A percentile compares a stretch with the other conserved stretches of the same genome.
These are phyloP conservation scores for Pogonocichla stellata DNA, from an alignment of 2,113 vertebrate species.

Conservation along the genomic window DNA sequence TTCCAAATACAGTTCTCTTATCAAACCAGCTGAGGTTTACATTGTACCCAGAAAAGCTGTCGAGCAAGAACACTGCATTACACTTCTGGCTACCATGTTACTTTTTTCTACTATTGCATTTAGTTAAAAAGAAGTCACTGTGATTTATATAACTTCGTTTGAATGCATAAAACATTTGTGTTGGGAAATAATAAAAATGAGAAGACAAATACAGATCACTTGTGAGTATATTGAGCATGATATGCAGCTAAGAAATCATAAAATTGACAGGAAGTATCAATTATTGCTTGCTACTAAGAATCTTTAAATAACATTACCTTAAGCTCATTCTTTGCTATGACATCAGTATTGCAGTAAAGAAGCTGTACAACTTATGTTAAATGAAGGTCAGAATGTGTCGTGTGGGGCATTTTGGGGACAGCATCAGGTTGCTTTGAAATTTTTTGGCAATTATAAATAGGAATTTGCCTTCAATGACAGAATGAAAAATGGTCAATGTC, in stretches of 20 bases:
- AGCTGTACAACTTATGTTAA: neutral
- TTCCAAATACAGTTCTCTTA: slow-evolving; percentile 18
- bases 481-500: neutral
- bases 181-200: neutral
- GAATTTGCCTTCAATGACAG: neutral
- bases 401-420: neutral
- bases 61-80: neutral
- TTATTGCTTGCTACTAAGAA: neutral
- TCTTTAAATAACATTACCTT: neutral
- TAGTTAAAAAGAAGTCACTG: neutral
- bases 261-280: neutral
- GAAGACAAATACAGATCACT: neutral
- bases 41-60: slow-evolving; percentile 5
- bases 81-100: neutral
- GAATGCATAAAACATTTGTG: neutral
- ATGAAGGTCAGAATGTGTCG: neutral
- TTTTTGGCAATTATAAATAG: neutral
- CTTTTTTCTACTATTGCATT: neutral
- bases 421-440: neutral
- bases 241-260: neutral
- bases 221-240: neutral
- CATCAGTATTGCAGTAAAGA: neutral
- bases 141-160: neutral
- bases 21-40: slow-evolving; percentile 35
- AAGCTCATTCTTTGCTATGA: neutral